Evolutionary conservation across 2,797 vertebrate species (phyloP).

Genomic region (Acanthornis magna): DNA sequence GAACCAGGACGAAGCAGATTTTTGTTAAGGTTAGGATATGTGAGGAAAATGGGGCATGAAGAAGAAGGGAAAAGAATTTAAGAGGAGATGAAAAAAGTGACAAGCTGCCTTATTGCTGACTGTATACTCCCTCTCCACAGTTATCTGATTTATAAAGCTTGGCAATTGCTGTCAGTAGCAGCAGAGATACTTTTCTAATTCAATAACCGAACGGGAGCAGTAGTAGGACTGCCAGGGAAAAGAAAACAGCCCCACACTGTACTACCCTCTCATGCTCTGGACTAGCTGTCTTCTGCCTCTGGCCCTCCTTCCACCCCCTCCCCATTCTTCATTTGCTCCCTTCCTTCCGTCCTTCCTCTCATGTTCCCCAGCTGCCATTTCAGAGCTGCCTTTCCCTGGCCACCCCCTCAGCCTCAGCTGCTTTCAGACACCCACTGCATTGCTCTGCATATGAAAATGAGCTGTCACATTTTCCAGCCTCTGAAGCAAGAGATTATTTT

Average conservation of each 20-base stretch:
- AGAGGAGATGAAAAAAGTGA: neutral
- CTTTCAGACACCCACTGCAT: slow-evolving; percentile 30
- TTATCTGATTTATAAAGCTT: neutral
- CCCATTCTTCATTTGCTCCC: neutral
- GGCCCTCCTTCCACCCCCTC: neutral
- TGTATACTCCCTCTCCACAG: neutral
- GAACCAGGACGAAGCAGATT: neutral
- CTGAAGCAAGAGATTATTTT: slow-evolving; percentile 43
- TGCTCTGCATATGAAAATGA: neutral
- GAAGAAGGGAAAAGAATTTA: neutral
- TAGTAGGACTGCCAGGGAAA: neutral
- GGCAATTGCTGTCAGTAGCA: neutral
- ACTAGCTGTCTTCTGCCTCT: rapidly evolving
- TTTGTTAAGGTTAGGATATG: neutral
- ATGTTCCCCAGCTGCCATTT: neutral
- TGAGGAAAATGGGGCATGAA: neutral
- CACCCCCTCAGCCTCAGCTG: slow-evolving; percentile 49
- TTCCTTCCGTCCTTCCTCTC: slow-evolving; percentile 29
- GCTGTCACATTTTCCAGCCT: slow-evolving; percentile 53
- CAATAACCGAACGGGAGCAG: neutral
- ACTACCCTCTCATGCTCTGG: neutral
- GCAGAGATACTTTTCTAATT: neutral
- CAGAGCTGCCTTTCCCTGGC: slow-evolving; percentile 9
- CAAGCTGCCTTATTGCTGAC: neutral
- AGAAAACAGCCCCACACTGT: neutral